These are phyloP conservation scores for Galerucella nymphaeae DNA, from an alignment of 2,888 invertebrate genomes.

Conservation along the genomic window DNA sequence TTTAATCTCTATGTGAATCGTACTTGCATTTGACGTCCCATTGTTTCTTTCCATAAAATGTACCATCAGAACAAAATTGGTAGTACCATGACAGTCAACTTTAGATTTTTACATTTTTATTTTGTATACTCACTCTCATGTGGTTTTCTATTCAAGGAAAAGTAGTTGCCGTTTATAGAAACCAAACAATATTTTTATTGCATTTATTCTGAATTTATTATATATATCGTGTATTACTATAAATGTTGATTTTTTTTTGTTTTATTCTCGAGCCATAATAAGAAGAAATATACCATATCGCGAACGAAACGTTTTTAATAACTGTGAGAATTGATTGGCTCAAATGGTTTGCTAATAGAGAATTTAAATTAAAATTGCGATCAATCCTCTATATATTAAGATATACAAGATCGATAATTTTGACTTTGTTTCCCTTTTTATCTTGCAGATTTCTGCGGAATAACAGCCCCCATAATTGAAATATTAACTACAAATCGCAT, in stretches of 20 bases:
- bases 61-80: constrained; percentile 37
- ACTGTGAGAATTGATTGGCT: background rate
- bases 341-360: background rate
- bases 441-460: too few relatives aligned
- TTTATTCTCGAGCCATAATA: background rate
- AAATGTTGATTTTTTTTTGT: constrained; percentile 32
- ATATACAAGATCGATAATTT: too few relatives aligned
- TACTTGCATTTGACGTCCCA: constrained; percentile 22
- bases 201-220: constrained; percentile 38
- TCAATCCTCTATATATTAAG: too few relatives aligned
- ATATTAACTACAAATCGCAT: too few relatives aligned
- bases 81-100: constrained; percentile 33
- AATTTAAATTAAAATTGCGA: too few relatives aligned
- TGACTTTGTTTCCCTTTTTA: too few relatives aligned
- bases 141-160: constrained; percentile 40
- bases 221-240: constrained; percentile 31
- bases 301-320: background rate
- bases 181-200: constrained; percentile 41
- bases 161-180: constrained; percentile 41
- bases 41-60: constrained; percentile 33
- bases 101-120: constrained; percentile 37
- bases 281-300: background rate
- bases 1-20: constrained; percentile 13
- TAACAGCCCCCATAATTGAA: too few relatives aligned
- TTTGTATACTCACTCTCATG: constrained; percentile 27